These are phyloP conservation scores for Crambe crambe DNA, from an alignment of 37 sponge, comb jelly and placozoan species.

Conservation along the genomic window DNA sequence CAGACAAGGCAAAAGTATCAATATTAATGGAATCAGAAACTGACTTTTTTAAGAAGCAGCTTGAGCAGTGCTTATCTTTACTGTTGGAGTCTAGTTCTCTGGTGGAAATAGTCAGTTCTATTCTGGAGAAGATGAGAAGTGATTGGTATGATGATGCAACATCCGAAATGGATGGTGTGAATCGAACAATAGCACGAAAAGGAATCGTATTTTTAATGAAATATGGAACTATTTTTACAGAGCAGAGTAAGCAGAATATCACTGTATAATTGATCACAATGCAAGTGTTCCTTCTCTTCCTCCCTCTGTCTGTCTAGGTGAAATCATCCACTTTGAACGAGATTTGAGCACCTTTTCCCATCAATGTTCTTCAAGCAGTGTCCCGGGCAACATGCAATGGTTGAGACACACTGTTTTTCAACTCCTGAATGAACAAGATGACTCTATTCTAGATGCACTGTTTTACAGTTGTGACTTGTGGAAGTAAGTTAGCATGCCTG, in stretches of 20 bases:
- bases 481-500: neutral
- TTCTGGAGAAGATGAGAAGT: neutral
- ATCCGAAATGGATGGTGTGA: neutral
- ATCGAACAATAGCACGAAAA: neutral
- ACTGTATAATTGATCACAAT: too few relatives aligned
- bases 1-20: neutral
- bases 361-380: neutral
- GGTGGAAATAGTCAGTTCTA: neutral
- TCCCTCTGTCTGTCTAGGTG: neutral
- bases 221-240: slow-evolving; percentile 3
- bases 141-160: neutral
- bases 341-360: neutral
- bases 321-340: neutral
- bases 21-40: too few relatives aligned
- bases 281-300: too few relatives aligned
- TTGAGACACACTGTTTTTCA: slow-evolving; percentile 1
- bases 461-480: neutral
- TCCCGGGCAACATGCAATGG: neutral
- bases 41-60: neutral
- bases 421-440: slow-evolving; percentile 49
- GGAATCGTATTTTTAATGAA: neutral
- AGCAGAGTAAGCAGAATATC: neutral
- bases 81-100: neutral
- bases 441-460: slow-evolving; percentile 42
- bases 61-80: neutral